Conservation (phyloP, 2,113 vertebrate genomes). For the Corythornis madagascariensis region DNA sequence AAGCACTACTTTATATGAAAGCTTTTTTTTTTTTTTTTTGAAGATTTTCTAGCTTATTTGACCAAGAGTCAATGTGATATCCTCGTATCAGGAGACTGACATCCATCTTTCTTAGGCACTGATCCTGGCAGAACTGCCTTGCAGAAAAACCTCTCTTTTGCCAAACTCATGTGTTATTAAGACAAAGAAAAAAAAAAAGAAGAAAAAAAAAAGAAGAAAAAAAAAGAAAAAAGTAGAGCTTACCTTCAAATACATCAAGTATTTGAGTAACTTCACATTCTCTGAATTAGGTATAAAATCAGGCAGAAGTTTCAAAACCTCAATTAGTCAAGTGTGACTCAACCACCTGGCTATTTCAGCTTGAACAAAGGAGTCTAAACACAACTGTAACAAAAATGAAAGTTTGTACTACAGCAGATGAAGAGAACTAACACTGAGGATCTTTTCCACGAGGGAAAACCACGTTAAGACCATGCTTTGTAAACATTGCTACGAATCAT, state of each 20-base stretch:
- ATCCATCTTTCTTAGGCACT: slow-evolving; percentile 61
- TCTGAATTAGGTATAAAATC: slow-evolving; percentile 22
- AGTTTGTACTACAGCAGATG: background rate
- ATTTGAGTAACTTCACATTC: slow-evolving; percentile 40
- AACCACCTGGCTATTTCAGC: background rate
- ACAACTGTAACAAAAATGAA: background rate
- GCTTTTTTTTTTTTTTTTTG: background rate
- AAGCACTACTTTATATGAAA: background rate
- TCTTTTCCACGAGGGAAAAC: background rate
- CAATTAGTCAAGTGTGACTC: background rate
- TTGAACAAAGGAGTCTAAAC: background rate
- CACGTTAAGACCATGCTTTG: slow-evolving; percentile 3
- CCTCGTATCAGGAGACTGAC: background rate
- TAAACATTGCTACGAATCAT: background rate
- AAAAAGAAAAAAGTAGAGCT: slow-evolving; percentile 1
- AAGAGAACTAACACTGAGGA: slow-evolving; percentile 14
- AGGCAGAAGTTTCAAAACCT: background rate
- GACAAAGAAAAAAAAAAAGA: background rate
- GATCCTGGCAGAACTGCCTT: slow-evolving; percentile 22
- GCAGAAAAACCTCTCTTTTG: slow-evolving; percentile 37
- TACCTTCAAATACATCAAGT: slow-evolving; percentile 30
- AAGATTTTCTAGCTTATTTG: background rate
- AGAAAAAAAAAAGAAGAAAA: background rate
- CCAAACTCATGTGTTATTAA: background rate
- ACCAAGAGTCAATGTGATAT: background rate